Percentiles rank a stretch among this genome's conserved stretches.
Evolutionary conservation across 2,888 invertebrate genomes (phyloP).

Genomic region (Bimastos eiseni): DNA sequence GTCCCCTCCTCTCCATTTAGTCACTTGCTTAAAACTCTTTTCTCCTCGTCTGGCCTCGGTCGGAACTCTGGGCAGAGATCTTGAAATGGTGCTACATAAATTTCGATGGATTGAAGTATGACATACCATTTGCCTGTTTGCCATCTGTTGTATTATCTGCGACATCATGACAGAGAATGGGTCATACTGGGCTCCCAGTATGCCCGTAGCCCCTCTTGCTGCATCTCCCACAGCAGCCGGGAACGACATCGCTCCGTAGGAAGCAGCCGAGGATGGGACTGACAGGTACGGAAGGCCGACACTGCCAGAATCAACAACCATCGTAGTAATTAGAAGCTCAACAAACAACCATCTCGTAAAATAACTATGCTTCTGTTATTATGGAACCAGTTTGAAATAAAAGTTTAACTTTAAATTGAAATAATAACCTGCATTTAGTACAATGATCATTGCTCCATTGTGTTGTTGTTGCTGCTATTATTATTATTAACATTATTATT

Average conservation of each 20-base stretch:
- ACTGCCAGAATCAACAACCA: background rate
- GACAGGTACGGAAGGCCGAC: background rate
- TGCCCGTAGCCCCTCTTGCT: background rate
- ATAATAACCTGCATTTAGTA: too few relatives aligned
- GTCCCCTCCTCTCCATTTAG: too few relatives aligned
- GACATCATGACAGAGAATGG: conserved; percentile 61
- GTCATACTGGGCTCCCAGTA: background rate
- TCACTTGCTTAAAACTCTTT: too few relatives aligned
- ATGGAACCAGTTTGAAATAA: background rate
- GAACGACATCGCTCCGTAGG: background rate
- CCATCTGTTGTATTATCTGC: conserved; percentile 62
- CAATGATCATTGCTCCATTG: too few relatives aligned
- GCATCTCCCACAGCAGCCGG: background rate
- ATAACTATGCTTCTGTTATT: background rate
- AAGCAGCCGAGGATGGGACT: conserved; percentile 4
- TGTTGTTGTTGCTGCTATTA: too few relatives aligned
- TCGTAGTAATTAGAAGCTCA: background rate
- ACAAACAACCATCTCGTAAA: background rate
- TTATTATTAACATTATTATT: too few relatives aligned
- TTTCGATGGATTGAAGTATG: too few relatives aligned
- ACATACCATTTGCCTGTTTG: conserved; percentile 45
- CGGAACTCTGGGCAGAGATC: too few relatives aligned
- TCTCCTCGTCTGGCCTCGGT: too few relatives aligned
- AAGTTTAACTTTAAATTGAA: too few relatives aligned
- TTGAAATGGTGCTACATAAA: too few relatives aligned